phyloP scores from a whole-genome alignment of 1,140 invertebrate genomes.

The Drosophila kikkawai region DNA sequence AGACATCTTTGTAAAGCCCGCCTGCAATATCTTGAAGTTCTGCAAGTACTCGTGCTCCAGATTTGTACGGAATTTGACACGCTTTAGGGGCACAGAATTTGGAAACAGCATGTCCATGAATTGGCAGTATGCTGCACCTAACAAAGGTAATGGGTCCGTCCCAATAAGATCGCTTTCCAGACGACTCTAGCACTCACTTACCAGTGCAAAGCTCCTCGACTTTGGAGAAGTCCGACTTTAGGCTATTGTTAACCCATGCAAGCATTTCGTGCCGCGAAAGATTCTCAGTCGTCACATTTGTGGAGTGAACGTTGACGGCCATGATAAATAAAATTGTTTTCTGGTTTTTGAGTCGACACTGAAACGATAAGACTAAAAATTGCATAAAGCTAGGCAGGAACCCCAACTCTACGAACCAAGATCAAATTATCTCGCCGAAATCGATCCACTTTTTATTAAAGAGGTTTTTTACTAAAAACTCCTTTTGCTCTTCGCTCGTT shows the following conservation, averaged over 20 bases:
- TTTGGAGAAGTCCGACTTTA: constrained; percentile 96
- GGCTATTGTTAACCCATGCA: constrained; percentile 98
- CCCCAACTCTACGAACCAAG: neutral
- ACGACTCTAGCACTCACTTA: neutral
- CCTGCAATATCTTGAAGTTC: constrained; percentile 99
- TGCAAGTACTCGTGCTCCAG: constrained; percentile 99
- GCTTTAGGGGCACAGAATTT: constrained; percentile 95
- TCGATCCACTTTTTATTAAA: neutral
- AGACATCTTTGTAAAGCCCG: constrained; percentile 97
- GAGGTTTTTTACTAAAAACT: neutral
- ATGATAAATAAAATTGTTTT: constrained; percentile 83
- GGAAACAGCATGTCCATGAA: constrained; percentile 99
- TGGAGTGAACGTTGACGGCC: constrained; percentile 99
- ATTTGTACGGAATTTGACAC: constrained; percentile 99
- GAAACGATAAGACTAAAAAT: neutral
- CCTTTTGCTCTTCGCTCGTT: neutral
- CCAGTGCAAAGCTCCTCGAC: constrained; percentile 98
- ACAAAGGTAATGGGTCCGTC: neutral
- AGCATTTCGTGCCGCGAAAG: constrained; percentile 99
- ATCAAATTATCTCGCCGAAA: too few species aligned
- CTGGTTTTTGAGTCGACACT: too few species aligned
- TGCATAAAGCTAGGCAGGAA: rapidly evolving
- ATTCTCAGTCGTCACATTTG: constrained; percentile 98
- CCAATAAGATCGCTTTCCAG: neutral
- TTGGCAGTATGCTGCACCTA: constrained; percentile 96